Evolutionary conservation across 2,888 invertebrate species (phyloP).

Genomic region (Lasioglossum leucozonium): DNA sequence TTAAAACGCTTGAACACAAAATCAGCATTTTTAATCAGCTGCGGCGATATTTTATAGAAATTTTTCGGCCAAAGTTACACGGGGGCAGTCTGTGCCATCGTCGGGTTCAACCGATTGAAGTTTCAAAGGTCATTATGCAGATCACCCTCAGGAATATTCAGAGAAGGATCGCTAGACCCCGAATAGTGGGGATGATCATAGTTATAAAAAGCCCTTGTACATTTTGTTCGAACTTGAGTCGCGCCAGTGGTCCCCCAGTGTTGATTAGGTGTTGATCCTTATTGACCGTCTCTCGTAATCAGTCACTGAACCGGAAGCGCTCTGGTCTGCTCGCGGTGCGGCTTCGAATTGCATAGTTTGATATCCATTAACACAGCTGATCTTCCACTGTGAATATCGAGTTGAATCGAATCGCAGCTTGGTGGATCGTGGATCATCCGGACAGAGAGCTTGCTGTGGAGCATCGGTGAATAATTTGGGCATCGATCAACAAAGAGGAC

Average conservation of each 20-base stretch:
- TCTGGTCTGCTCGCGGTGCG: not conserved
- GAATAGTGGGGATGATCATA: conserved; percentile 18
- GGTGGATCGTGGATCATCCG: not conserved
- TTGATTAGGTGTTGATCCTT: not conserved
- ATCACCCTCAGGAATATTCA: conserved; percentile 41
- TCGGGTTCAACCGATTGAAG: not conserved
- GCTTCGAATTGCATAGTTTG: not conserved
- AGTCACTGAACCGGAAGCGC: not conserved
- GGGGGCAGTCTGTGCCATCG: not conserved
- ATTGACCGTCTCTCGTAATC: not conserved
- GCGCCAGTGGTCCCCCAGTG: not conserved
- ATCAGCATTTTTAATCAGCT: not conserved
- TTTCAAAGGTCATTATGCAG: conserved; percentile 26
- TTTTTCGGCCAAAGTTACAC: not conserved
- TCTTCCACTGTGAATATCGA: not conserved
- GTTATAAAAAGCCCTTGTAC: conserved; percentile 61
- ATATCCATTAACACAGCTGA: not conserved
- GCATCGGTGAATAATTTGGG: not conserved
- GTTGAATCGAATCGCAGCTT: not conserved
- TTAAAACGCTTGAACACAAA: too few species aligned
- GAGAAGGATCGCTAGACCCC: not conserved
- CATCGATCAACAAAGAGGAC: not conserved
- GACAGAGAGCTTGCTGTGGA: not conserved
- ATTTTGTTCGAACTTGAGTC: conserved; percentile 19
- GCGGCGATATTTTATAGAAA: not conserved